Conservation (phyloP, 2,888 invertebrate genomes). For the Acanthosepion esculentum region DNA sequence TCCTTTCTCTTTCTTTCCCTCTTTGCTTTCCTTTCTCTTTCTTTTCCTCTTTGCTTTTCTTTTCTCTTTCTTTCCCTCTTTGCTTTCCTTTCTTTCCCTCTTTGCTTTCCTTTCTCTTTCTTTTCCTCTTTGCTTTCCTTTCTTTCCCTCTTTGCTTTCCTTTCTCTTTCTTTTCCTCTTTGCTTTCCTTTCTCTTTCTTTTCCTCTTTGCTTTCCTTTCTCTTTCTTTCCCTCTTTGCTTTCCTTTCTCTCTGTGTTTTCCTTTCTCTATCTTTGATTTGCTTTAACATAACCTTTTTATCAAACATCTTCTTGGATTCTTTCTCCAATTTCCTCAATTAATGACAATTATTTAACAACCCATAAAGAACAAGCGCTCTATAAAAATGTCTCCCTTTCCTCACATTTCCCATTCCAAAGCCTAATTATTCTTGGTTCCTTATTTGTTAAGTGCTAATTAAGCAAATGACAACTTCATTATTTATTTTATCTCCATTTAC, state of each 20-base stretch:
- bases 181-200: not conserved
- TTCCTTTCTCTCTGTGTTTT: not conserved
- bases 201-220: not conserved
- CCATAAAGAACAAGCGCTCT: not conserved
- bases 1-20: not conserved
- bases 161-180: not conserved
- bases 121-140: too few species aligned
- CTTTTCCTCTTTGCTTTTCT: too few species aligned
- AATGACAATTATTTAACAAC: conserved; percentile 33
- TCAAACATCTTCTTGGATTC: not conserved
- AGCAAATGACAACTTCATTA: conserved; percentile 6
- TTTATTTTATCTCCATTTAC: not conserved
- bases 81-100: too few species aligned
- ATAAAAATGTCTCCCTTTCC: not conserved
- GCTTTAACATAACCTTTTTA: not conserved
- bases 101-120: too few species aligned
- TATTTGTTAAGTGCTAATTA: not conserved
- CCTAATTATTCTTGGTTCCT: not conserved
- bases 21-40: not conserved
- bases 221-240: not conserved
- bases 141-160: not conserved
- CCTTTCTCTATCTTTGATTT: not conserved
- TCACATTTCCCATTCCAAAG: not conserved
- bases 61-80: too few species aligned
- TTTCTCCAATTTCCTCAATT: not conserved